Conservation (phyloP, 2,888 invertebrate species). For the Tachystola acroxantha region DNA sequence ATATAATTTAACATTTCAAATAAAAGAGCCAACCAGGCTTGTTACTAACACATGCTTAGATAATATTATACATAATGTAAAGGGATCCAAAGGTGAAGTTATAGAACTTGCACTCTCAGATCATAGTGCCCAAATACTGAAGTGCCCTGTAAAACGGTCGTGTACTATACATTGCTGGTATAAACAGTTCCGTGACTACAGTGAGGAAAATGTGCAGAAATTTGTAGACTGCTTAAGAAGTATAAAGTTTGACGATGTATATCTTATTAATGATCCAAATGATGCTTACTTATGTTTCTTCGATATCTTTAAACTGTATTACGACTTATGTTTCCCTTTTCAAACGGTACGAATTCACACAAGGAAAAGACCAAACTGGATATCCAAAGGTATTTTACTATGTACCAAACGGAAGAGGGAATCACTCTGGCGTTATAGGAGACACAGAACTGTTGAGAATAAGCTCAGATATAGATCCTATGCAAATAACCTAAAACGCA, state of each 20-base stretch:
- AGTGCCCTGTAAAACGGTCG: conserved; percentile 10
- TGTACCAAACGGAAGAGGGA: conserved; percentile 2
- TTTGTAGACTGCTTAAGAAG: conserved; percentile 12
- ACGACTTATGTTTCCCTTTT: conserved; percentile 12
- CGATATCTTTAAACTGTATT: conserved; percentile 11
- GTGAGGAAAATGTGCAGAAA: conserved; percentile 13
- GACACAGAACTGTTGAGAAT: background rate
- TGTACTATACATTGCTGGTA: conserved; percentile 8
- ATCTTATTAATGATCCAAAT: conserved; percentile 9
- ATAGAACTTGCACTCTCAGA: conserved; percentile 12
- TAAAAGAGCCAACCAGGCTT: conserved; percentile 6
- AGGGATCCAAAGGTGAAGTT: conserved; percentile 5
- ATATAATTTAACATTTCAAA: conserved; percentile 1
- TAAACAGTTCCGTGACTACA: conserved; percentile 9
- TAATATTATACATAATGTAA: conserved; percentile 9
- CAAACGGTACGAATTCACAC: background rate
- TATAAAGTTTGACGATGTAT: conserved; percentile 14
- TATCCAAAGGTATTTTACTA: background rate
- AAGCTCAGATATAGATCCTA: background rate
- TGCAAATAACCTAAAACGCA: background rate
- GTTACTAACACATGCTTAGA: conserved; percentile 9
- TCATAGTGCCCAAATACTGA: conserved; percentile 12
- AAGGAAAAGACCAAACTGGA: conserved; percentile 6
- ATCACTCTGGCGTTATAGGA: background rate
- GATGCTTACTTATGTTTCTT: conserved; percentile 11